These are phyloP conservation scores for Diprion similis DNA, from an alignment of 1,140 invertebrate genomes.

Conservation along the genomic window DNA sequence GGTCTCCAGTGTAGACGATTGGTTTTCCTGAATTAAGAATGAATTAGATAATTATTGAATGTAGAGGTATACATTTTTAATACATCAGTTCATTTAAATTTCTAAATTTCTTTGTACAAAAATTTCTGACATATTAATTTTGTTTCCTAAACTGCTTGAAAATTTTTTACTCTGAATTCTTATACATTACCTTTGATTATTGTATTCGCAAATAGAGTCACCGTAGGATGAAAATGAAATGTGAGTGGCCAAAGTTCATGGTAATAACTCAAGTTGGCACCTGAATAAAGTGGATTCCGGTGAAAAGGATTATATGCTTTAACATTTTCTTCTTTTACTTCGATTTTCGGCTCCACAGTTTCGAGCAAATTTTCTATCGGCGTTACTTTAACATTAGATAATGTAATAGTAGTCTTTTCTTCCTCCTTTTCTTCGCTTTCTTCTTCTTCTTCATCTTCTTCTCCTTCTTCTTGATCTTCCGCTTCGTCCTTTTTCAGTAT, in stretches of 20 bases:
- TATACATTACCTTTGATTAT: conserved; percentile 72
- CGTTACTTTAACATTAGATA: not conserved
- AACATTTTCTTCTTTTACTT: conserved; percentile 36
- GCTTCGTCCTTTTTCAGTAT: conserved; percentile 22
- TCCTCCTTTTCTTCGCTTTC: conserved; percentile 42
- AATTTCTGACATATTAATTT: not conserved
- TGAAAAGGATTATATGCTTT: conserved; percentile 73
- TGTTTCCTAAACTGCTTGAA: not conserved
- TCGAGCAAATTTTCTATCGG: conserved; percentile 16
- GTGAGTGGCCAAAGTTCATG: conserved; percentile 77
- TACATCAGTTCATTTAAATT: not conserved
- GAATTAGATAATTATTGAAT: conserved; percentile 28
- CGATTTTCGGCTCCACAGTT: conserved; percentile 28
- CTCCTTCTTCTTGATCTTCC: conserved; percentile 37
- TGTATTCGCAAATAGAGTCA: conserved; percentile 85
- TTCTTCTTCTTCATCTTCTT: conserved; percentile 40
- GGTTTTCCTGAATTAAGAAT: conserved; percentile 63
- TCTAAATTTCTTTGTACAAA: not conserved
- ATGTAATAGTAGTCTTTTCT: conserved; percentile 22
- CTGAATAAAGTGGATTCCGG: conserved; percentile 85
- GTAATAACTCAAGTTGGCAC: conserved; percentile 72
- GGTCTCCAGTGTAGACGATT: conserved; percentile 90
- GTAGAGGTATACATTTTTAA: too few species aligned
- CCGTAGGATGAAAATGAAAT: conserved; percentile 90
- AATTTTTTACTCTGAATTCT: not conserved